Percentiles rank a stretch among this genome's conserved stretches.
Evolutionary conservation across 1,140 invertebrate genomes (phyloP).

Genomic region (Gonatopus flavifemur): DNA sequence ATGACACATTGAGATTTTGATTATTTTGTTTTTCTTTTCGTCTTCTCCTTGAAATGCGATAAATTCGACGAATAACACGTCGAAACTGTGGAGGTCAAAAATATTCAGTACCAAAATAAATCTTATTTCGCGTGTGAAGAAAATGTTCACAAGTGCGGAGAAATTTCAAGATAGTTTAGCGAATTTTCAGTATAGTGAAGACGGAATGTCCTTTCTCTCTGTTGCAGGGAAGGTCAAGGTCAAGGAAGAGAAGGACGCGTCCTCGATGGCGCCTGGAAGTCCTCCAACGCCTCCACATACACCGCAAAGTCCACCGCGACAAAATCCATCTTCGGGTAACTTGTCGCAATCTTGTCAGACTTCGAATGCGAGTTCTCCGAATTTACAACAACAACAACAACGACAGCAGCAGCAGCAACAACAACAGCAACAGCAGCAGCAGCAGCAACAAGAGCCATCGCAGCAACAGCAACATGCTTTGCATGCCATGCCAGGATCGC

Average conservation of each 20-base stretch:
- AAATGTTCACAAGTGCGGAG: no score
- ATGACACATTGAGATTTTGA: no score
- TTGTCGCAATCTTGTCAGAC: conserved; percentile 44
- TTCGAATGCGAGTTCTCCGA: conserved; percentile 34
- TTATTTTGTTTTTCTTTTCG: no score
- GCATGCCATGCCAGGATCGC: conserved; percentile 37
- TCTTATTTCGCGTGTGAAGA: no score
- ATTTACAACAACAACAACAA: conserved; percentile 19
- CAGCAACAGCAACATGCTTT: conserved; percentile 28
- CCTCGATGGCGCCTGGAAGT: conserved; percentile 54
- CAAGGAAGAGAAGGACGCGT: conserved; percentile 53
- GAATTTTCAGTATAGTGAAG: no score
- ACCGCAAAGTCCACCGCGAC: conserved; percentile 52
- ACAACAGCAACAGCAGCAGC: conserved; percentile 14
- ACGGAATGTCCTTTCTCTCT: background rate
- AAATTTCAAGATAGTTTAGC: no score
- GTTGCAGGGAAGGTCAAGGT: conserved; percentile 49
- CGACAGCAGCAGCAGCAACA: conserved; percentile 16
- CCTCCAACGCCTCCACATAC: conserved; percentile 56
- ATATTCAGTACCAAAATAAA: no score
- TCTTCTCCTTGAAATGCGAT: no score
- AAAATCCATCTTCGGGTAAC: conserved; percentile 41
- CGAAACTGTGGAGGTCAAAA: no score
- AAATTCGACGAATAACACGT: no score
- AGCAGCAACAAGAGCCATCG: conserved; percentile 14